Conservation (phyloP, 2,113 vertebrate genomes). For the Pica pica region DNA sequence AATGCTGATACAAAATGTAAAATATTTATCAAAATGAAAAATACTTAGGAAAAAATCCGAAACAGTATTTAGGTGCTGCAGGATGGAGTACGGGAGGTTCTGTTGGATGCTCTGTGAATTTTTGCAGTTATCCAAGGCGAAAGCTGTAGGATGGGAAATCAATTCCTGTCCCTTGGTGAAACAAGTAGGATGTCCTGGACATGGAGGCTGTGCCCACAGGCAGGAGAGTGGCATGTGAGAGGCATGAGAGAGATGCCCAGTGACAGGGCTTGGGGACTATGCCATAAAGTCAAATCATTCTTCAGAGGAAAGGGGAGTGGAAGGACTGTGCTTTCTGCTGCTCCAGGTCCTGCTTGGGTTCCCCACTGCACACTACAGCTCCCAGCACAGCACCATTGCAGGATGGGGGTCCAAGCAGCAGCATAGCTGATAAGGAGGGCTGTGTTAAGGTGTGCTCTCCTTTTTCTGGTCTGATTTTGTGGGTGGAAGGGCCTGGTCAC, state of each 20-base stretch:
- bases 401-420: neutral
- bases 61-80: neutral
- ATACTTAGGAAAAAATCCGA: neutral
- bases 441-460: accelerated
- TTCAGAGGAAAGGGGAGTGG: neutral
- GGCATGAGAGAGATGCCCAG: neutral
- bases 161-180: accelerated
- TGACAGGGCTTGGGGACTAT: neutral
- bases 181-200: neutral
- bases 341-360: neutral
- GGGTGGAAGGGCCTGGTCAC: neutral
- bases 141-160: neutral
- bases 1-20: neutral
- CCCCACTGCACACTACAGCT: neutral
- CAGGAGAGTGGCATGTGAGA: neutral
- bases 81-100: neutral
- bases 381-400: neutral
- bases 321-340: neutral
- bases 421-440: neutral
- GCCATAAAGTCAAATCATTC: neutral
- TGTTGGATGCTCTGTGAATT: neutral
- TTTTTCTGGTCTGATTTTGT: neutral
- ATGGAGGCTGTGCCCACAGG: accelerated
- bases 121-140: neutral
- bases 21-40: neutral